Conservation (phyloP, 2,797 vertebrate species). For the Champsocephalus gunnari region DNA sequence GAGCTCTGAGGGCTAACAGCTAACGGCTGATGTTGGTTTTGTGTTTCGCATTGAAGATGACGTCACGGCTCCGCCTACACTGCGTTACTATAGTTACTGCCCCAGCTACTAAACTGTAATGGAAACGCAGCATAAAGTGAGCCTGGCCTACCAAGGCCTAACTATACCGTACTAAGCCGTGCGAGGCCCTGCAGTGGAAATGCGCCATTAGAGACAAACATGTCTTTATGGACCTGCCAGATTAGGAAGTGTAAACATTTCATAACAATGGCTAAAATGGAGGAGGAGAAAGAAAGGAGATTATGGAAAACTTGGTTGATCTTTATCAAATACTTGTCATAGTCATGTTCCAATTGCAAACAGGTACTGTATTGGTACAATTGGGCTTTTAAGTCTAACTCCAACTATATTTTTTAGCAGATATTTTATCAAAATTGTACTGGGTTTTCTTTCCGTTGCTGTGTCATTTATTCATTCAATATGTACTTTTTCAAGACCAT, state of each 20-base stretch:
- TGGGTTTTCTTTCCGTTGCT: not conserved
- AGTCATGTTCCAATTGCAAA: constrained; percentile 11
- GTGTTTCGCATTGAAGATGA: no score
- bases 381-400: not conserved
- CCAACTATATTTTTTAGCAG: not conserved
- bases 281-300: constrained; percentile 5
- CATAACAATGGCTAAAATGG: constrained; percentile 38
- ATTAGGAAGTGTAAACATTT: constrained; percentile 61
- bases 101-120: no score
- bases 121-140: no score
- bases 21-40: no score
- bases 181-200: no score
- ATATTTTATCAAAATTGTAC: not conserved
- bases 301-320: constrained; percentile 5
- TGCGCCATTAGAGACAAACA: constrained; percentile 64
- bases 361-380: not conserved
- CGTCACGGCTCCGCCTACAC: no score
- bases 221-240: constrained; percentile 65
- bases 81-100: no score
- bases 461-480: not conserved
- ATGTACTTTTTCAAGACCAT: not conserved
- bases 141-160: no score
- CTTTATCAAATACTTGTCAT: constrained; percentile 9
- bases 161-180: no score
- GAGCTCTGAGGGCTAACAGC: no score